Conservation (phyloP, 2,113 vertebrate genomes). For the Prunella fulvescens region DNA sequence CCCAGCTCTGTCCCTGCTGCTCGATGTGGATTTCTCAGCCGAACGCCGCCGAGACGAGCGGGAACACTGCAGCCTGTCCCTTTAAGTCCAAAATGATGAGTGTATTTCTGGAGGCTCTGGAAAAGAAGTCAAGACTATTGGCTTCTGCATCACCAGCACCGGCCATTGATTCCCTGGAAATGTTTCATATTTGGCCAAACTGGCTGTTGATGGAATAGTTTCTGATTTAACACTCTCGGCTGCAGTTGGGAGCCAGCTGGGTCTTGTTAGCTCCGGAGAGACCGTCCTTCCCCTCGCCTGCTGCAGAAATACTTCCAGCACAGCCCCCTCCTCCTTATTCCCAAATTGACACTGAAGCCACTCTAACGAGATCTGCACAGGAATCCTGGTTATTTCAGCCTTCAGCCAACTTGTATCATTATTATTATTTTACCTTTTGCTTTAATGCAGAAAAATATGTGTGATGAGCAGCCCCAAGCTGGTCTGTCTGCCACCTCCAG, state of each 20-base stretch:
- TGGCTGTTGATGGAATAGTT: constrained; percentile 68
- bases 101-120: constrained; percentile 59
- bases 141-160: constrained; percentile 54
- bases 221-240: constrained; percentile 66
- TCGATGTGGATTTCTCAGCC: neutral
- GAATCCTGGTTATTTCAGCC: constrained; percentile 34
- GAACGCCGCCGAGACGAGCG: rapidly evolving
- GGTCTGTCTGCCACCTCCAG: neutral
- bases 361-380: constrained; percentile 23
- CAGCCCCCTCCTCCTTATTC: constrained; percentile 10
- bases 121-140: constrained; percentile 66
- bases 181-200: constrained; percentile 70
- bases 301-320: constrained; percentile 45
- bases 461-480: neutral
- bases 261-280: constrained; percentile 52
- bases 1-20: neutral
- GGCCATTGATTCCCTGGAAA: constrained; percentile 66
- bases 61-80: neutral
- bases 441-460: neutral
- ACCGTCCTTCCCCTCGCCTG: constrained; percentile 30
- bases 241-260: constrained; percentile 58
- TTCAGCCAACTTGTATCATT: neutral
- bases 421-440: neutral
- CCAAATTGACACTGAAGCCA: neutral
- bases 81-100: constrained; percentile 51